Evolutionary conservation across 1,140 invertebrate genomes (phyloP).

Genomic region (Listronotus oregonensis): DNA sequence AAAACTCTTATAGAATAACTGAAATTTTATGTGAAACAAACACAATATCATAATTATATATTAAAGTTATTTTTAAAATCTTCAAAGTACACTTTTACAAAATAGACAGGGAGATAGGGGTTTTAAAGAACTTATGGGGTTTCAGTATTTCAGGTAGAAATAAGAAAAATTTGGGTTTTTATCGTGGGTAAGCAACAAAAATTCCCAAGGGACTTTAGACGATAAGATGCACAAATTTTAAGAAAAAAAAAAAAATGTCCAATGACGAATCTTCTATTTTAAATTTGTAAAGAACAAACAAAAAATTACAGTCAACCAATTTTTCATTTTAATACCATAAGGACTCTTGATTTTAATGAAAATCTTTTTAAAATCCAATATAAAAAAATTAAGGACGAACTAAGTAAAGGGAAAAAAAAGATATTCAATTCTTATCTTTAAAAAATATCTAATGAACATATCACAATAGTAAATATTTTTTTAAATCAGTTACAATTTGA

Average conservation of each 20-base stretch:
- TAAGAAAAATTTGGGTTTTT: background rate
- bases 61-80: conserved; percentile 1
- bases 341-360: too few relatives aligned
- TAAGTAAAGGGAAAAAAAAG: background rate
- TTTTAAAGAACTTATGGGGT: background rate
- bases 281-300: conserved; percentile 4
- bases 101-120: background rate
- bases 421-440: background rate
- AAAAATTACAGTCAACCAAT: conserved; percentile 1
- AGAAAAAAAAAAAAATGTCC: background rate
- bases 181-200: conserved; percentile 7
- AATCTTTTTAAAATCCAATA: background rate
- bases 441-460: conserved; percentile 5
- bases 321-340: background rate
- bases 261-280: too few relatives aligned
- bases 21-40: background rate
- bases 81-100: conserved; percentile 2
- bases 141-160: background rate
- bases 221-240: conserved; percentile 12
- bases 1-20: conserved; percentile 11
- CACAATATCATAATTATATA: conserved; percentile 2
- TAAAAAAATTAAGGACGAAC: background rate
- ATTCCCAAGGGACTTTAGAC: background rate
- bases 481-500: too few relatives aligned
- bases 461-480: background rate